Percentiles rank a stretch among this genome's conserved stretches.
These are phyloP conservation scores for Chascanopsetta lugubris DNA, from an alignment of 2,113 vertebrate genomes.

Conservation along the genomic window DNA sequence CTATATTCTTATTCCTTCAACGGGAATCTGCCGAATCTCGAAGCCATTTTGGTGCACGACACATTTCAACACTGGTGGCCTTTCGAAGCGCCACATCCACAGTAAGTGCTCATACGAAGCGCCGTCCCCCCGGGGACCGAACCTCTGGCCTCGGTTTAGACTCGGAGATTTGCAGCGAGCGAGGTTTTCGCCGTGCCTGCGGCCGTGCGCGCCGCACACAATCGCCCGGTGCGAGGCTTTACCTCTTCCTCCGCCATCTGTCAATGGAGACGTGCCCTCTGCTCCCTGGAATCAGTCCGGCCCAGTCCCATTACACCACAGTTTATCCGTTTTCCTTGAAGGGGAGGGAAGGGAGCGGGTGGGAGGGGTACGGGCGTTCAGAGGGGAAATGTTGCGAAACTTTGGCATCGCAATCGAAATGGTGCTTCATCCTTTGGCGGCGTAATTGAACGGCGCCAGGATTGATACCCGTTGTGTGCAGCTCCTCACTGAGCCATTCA, in stretches of 20 bases:
- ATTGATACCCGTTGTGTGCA: not conserved
- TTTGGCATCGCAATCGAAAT: not conserved
- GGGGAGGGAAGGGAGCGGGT: constrained; percentile 11
- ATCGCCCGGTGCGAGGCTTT: constrained; percentile 52
- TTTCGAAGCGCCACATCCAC: constrained; percentile 60
- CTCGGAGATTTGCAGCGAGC: constrained; percentile 60
- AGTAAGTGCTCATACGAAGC: constrained; percentile 70
- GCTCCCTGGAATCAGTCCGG: constrained; percentile 61
- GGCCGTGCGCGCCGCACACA: constrained; percentile 56
- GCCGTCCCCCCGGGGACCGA: constrained; percentile 50
- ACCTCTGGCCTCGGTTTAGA: constrained; percentile 70
- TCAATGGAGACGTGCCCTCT: constrained; percentile 67
- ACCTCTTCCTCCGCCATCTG: constrained; percentile 63
- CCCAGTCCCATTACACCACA: constrained; percentile 59
- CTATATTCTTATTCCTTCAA: constrained; percentile 1
- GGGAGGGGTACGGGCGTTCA: constrained; percentile 9
- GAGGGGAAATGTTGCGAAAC: constrained; percentile 25
- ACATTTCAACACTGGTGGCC: constrained; percentile 41
- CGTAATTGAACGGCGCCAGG: not conserved
- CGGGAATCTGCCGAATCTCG: not conserved
- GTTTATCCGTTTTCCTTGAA: constrained; percentile 56
- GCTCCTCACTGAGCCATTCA: no score
- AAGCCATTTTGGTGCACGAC: constrained; percentile 32
- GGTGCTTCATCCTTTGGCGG: not conserved
- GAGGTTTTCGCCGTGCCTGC: constrained; percentile 54